These are phyloP conservation scores for Opisthograptis luteolata DNA, from an alignment of 2,888 invertebrate species.

Conservation along the genomic window DNA sequence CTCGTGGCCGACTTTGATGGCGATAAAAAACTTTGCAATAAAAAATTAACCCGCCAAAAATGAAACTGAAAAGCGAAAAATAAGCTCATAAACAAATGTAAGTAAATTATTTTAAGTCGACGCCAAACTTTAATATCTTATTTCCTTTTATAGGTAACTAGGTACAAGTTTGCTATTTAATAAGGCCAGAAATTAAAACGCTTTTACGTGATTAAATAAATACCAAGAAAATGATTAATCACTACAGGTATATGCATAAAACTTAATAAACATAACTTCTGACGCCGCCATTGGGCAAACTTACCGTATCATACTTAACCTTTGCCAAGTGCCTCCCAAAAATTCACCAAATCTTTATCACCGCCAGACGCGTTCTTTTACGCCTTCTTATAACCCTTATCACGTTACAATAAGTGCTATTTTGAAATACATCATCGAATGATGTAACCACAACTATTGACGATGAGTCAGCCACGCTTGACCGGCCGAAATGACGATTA, in stretches of 20 bases:
- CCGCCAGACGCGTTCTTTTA: slow-evolving; percentile 12
- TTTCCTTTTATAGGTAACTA: too few species aligned
- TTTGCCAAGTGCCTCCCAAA: slow-evolving; percentile 14
- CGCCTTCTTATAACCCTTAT: slow-evolving; percentile 11
- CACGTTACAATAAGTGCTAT: slow-evolving; percentile 14
- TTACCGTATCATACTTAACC: slow-evolving; percentile 10
- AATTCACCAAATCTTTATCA: slow-evolving; percentile 15
- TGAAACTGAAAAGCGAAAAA: too few species aligned
- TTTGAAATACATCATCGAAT: slow-evolving; percentile 15
- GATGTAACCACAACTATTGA: slow-evolving; percentile 30
- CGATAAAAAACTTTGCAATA: too few species aligned
- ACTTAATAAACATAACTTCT: not conserved
- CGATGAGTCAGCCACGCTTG: slow-evolving; percentile 45
- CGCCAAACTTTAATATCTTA: too few species aligned
- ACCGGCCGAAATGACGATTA: slow-evolving; percentile 49
- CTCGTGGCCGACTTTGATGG: too few species aligned
- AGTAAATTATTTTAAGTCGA: too few species aligned
- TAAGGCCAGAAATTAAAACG: too few species aligned
- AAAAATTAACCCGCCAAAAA: too few species aligned
- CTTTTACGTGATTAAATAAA: too few species aligned
- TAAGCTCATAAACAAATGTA: too few species aligned
- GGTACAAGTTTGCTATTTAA: too few species aligned
- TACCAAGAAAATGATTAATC: too few species aligned
- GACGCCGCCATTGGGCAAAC: not conserved
- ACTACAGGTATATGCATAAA: not conserved